phyloP scores from a whole-genome alignment of 2,797 vertebrate genomes.

The Cryptoprocta ferox region DNA sequence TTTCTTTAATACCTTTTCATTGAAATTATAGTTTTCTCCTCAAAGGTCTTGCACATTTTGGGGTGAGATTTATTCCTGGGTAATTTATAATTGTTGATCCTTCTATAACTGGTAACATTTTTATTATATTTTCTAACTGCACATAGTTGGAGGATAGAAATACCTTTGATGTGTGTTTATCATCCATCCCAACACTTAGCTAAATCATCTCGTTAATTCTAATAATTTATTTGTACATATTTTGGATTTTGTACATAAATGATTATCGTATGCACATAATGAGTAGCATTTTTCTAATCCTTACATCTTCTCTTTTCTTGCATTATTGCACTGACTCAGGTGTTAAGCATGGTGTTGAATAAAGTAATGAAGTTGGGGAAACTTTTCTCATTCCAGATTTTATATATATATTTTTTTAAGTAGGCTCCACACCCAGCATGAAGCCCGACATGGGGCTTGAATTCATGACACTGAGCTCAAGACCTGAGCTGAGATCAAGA shows the following conservation, averaged over 20 bases:
- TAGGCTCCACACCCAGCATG: too few relatives aligned
- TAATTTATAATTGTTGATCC: background rate
- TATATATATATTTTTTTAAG: too few relatives aligned
- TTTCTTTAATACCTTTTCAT: background rate
- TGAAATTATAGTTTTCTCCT: conserved; percentile 6
- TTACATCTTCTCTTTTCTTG: background rate
- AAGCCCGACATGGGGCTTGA: too few relatives aligned
- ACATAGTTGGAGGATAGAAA: background rate
- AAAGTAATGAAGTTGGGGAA: background rate
- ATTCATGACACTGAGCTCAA: too few relatives aligned
- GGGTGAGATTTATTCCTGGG: background rate
- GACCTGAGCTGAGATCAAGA: too few relatives aligned
- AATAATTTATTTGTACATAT: background rate
- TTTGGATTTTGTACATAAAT: background rate
- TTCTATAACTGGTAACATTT: background rate
- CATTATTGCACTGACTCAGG: background rate
- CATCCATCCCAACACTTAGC: background rate
- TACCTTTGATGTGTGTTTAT: background rate
- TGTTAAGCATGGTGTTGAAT: background rate
- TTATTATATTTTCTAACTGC: background rate
- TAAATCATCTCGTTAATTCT: background rate
- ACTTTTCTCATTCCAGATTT: background rate
- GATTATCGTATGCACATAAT: background rate
- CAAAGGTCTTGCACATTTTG: background rate
- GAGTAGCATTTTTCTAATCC: background rate